Percentiles rank a stretch among this genome's conserved stretches.
Evolutionary conservation across 2,888 invertebrate species (phyloP).

Genomic region (Anodontia alba): DNA sequence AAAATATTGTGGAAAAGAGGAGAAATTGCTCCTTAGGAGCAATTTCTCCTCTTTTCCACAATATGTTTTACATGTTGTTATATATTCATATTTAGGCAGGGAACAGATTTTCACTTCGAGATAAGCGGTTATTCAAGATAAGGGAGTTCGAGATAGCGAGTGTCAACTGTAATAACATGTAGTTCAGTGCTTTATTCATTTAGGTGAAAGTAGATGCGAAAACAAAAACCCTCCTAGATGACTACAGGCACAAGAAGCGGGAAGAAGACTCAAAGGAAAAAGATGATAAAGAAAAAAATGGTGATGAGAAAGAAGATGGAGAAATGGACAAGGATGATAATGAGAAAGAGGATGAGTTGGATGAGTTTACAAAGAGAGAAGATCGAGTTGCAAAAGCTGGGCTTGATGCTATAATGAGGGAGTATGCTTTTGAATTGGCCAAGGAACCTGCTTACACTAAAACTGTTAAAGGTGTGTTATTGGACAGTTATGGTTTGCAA

Average conservation of each 20-base stretch:
- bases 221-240: conserved; percentile 96
- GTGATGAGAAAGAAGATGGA: conserved; percentile 69
- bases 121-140: too few species aligned
- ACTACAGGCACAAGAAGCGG: conserved; percentile 89
- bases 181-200: not conserved
- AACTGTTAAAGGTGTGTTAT: conserved; percentile 12
- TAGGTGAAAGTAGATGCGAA: conserved; percentile 96
- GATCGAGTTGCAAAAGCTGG: conserved; percentile 91
- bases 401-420: conserved; percentile 92
- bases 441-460: conserved; percentile 68
- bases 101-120: too few species aligned
- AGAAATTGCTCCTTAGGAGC: too few species aligned
- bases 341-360: conserved; percentile 85
- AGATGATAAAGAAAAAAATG: conserved; percentile 75
- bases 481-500: too few species aligned
- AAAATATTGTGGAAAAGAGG: too few species aligned
- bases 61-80: too few species aligned
- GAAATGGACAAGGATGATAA: conserved; percentile 67
- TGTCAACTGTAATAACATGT: too few species aligned
- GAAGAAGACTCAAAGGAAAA: conserved; percentile 65
- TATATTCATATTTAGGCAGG: too few species aligned
- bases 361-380: conserved; percentile 86
- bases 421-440: conserved; percentile 88
- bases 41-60: too few species aligned
- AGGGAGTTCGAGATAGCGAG: too few species aligned